These are phyloP conservation scores for Phymorhynchus buccinoides DNA, from an alignment of 1,140 invertebrate species.

Conservation along the genomic window DNA sequence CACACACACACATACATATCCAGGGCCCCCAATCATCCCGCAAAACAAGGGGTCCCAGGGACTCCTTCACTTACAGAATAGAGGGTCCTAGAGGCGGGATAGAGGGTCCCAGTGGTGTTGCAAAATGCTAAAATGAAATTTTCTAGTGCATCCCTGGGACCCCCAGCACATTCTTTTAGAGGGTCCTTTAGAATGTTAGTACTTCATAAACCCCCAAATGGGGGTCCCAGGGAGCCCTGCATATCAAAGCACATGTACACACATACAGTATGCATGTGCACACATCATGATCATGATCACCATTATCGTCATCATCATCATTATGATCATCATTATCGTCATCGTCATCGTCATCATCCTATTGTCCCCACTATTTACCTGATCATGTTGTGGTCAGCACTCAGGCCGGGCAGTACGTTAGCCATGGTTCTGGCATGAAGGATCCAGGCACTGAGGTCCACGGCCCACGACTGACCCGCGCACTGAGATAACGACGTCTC, in stretches of 20 bases:
- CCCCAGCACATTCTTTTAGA: no score
- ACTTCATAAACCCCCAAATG: background rate
- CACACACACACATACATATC: no score
- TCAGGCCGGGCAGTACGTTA: background rate
- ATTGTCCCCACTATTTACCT: background rate
- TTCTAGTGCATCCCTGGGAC: no score
- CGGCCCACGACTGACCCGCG: constrained; percentile 30
- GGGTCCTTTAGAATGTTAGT: no score
- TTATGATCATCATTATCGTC: background rate
- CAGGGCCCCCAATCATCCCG: no score
- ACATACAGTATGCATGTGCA: background rate
- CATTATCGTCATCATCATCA: background rate
- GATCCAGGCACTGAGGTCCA: constrained; percentile 42
- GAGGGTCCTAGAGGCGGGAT: no score
- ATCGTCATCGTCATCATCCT: background rate
- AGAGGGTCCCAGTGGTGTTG: no score
- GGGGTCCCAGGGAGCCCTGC: no score
- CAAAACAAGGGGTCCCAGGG: no score
- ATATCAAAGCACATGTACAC: background rate
- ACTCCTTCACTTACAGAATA: no score
- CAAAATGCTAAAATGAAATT: no score
- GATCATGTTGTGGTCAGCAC: constrained; percentile 1
- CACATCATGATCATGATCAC: no score
- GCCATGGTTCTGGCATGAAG: background rate
- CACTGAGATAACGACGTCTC: background rate